phyloP scores from a whole-genome alignment of 2,797 vertebrate genomes.

The Gobio occitaniae region DNA sequence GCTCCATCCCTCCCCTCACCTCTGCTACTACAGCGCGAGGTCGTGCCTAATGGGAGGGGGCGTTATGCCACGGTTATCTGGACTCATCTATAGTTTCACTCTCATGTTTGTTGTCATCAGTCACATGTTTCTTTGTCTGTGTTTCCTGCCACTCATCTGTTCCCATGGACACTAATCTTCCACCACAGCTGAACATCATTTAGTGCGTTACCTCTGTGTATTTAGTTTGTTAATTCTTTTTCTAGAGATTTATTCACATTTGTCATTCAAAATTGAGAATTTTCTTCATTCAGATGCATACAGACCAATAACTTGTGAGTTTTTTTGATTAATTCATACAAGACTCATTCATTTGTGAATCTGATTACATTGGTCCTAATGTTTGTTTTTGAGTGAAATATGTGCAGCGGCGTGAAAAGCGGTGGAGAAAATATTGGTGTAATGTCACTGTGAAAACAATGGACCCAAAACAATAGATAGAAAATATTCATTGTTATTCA shows the following conservation, averaged over 20 bases:
- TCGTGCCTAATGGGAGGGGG: too few species aligned
- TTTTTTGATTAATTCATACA: neutral
- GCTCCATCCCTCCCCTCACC: too few species aligned
- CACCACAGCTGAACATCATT: too few species aligned
- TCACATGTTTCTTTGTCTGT: too few species aligned
- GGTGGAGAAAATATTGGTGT: neutral
- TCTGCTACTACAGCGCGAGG: too few species aligned
- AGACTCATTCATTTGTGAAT: neutral
- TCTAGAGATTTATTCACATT: neutral
- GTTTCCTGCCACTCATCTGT: too few species aligned
- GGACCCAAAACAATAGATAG: neutral
- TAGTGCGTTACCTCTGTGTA: too few species aligned
- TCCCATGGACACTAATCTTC: too few species aligned
- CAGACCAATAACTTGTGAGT: neutral
- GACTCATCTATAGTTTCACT: too few species aligned
- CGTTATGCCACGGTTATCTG: too few species aligned
- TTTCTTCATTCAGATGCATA: neutral
- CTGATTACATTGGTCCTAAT: neutral
- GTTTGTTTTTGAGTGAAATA: slow-evolving; percentile 6
- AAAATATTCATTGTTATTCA: slow-evolving; percentile 34
- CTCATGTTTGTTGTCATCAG: too few species aligned
- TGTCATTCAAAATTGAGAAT: neutral
- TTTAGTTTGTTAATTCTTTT: too few species aligned
- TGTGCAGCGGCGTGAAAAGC: neutral
- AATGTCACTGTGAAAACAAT: neutral